Conservation (phyloP, 2,797 vertebrate genomes). For the Paratrypauchen microcephalus region DNA sequence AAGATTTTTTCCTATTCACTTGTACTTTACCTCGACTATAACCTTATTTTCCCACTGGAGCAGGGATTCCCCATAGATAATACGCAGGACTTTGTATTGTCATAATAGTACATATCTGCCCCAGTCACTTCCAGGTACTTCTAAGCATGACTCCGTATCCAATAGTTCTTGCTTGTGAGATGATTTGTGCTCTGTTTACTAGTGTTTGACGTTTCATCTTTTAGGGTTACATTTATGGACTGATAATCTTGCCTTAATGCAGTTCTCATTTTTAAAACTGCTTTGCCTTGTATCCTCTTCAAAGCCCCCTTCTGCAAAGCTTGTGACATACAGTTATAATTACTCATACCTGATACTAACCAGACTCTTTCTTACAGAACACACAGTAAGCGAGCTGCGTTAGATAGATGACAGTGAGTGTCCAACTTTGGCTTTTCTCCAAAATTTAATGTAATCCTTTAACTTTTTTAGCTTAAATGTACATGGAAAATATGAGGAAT, state of each 20-base stretch:
- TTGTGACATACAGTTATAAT: slow-evolving; percentile 42
- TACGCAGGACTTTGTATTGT: slow-evolving; percentile 15
- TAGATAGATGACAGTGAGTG: slow-evolving; percentile 37
- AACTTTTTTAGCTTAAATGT: slow-evolving; percentile 20
- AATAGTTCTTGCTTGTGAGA: slow-evolving; percentile 13
- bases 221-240: slow-evolving; percentile 27
- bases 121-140: background rate
- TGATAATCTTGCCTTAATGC: slow-evolving; percentile 5
- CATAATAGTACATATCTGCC: slow-evolving; percentile 12
- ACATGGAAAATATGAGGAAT: slow-evolving; percentile 19
- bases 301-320: slow-evolving; percentile 42
- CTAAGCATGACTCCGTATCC: background rate
- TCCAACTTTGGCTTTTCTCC: slow-evolving; percentile 34
- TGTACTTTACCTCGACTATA: background rate
- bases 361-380: slow-evolving; percentile 31
- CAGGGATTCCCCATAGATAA: background rate
- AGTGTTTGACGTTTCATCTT: slow-evolving; percentile 31
- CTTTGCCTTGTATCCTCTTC: slow-evolving; percentile 37
- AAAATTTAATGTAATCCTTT: slow-evolving; percentile 34
- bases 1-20: no score
- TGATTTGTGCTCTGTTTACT: slow-evolving; percentile 39
- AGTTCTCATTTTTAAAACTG: background rate
- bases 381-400: slow-evolving; percentile 24
- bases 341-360: slow-evolving; percentile 47
- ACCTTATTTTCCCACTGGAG: background rate